Percentiles rank a stretch among this genome's conserved stretches.
phyloP scores from a whole-genome alignment of 2,888 invertebrate species.

The Brassicogethes aeneus region DNA sequence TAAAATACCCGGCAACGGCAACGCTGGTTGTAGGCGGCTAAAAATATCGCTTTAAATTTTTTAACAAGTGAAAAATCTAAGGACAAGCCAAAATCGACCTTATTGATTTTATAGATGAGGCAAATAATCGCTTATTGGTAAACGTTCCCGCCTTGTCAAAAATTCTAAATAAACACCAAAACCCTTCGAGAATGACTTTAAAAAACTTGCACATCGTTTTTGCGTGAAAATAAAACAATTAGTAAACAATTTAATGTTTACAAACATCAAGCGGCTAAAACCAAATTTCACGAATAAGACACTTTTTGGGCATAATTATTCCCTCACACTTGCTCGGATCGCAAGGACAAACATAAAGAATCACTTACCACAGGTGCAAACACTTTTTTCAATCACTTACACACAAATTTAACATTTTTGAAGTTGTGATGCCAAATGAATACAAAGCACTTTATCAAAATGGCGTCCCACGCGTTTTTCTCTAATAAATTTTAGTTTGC shows the following conservation, averaged over 20 bases:
- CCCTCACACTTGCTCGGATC: too few relatives aligned
- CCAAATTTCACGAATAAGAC: neutral
- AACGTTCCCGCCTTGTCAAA: slow-evolving; percentile 35
- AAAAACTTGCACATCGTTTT: neutral
- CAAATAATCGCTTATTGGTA: slow-evolving; percentile 22
- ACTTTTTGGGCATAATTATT: neutral
- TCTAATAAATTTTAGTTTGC: slow-evolving; percentile 27
- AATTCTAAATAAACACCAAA: slow-evolving; percentile 22
- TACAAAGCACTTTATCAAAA: slow-evolving; percentile 37
- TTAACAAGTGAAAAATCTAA: slow-evolving; percentile 6
- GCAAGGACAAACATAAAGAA: too few relatives aligned
- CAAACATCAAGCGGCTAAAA: slow-evolving; percentile 20
- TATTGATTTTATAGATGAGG: slow-evolving; percentile 25
- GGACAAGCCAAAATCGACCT: slow-evolving; percentile 22
- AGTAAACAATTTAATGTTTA: slow-evolving; percentile 16
- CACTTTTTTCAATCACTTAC: slow-evolving; percentile 11
- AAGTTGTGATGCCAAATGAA: slow-evolving; percentile 22
- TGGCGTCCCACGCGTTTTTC: slow-evolving; percentile 40
- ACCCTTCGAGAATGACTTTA: neutral
- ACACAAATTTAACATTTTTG: slow-evolving; percentile 10
- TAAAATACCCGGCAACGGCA: too few relatives aligned
- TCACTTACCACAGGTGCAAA: neutral
- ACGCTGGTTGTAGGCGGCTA: too few relatives aligned
- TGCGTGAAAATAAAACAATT: too few relatives aligned
- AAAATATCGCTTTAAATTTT: slow-evolving; percentile 4